Percentiles rank a stretch among this genome's conserved stretches.
Evolutionary conservation across 2,113 vertebrate genomes (phyloP).

Genomic region (Deroptyus accipitrinus): DNA sequence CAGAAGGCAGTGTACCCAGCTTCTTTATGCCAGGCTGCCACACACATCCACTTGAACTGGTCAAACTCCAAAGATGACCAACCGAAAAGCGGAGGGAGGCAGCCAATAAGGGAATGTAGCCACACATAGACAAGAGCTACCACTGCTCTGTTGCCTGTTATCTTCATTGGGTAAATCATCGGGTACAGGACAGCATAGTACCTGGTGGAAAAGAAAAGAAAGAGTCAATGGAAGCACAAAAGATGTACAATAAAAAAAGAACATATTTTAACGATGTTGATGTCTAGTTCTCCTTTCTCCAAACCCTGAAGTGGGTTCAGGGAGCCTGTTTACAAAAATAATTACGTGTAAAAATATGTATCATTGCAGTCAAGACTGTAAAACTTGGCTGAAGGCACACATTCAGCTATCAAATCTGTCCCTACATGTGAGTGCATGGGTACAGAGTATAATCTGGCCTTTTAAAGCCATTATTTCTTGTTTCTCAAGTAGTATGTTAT

Average conservation of each 20-base stretch:
- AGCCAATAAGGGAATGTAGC: conserved; percentile 93
- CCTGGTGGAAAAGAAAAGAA: conserved; percentile 64
- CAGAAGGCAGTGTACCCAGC: conserved; percentile 90
- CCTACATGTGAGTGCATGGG: background rate
- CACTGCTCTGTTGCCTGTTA: conserved; percentile 92
- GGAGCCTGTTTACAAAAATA: background rate
- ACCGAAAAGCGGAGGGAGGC: conserved; percentile 93
- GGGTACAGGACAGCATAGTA: conserved; percentile 98
- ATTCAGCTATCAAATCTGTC: background rate
- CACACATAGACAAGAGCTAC: conserved; percentile 91
- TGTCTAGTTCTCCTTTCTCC: background rate
- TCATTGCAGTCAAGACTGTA: background rate
- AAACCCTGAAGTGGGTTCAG: background rate
- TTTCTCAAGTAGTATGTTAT: background rate
- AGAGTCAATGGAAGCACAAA: background rate
- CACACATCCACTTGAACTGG: conserved; percentile 96
- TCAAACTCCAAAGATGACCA: conserved; percentile 96
- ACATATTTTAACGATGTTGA: background rate
- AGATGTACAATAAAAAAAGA: background rate
- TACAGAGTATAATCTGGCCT: background rate
- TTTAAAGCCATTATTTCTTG: background rate
- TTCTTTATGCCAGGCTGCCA: conserved; percentile 91
- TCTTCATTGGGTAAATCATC: conserved; percentile 99
- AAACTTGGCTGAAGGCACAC: background rate
- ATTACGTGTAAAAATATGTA: background rate